phyloP scores from a whole-genome alignment of 2,888 invertebrate species.

The Tetramorium bicarinatum region DNA sequence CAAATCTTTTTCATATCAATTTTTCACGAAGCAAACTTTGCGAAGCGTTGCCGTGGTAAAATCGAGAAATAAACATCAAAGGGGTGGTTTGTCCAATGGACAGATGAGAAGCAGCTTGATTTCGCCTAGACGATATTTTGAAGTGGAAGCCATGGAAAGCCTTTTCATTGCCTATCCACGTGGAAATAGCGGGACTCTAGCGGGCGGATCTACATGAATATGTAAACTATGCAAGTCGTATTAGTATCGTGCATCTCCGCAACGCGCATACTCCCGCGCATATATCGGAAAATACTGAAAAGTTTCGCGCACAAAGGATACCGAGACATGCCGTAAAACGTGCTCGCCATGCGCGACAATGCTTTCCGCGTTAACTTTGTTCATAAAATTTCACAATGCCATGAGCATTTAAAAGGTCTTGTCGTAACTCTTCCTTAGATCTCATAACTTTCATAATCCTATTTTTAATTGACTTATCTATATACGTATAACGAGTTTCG shows the following conservation, averaged over 20 bases:
- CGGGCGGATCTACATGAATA: constrained; percentile 41
- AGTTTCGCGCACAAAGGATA: constrained; percentile 45
- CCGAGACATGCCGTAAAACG: constrained; percentile 44
- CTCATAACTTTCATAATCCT: background rate
- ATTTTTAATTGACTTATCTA: background rate
- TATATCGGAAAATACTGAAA: constrained; percentile 48
- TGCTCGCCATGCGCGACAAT: constrained; percentile 10
- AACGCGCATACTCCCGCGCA: constrained; percentile 6
- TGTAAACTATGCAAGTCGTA: constrained; percentile 34
- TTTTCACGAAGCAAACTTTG: background rate
- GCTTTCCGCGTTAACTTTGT: constrained; percentile 31
- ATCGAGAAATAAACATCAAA: background rate
- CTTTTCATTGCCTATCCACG: constrained; percentile 29
- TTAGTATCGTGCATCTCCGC: constrained; percentile 32
- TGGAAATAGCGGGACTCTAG: constrained; percentile 20
- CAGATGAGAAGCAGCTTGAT: constrained; percentile 10
- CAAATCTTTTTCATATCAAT: background rate
- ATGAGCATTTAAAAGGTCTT: constrained; percentile 18
- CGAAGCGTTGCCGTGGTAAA: background rate
- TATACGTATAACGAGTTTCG: background rate
- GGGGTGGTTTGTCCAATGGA: background rate
- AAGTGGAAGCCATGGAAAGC: constrained; percentile 1
- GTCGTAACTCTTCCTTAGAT: constrained; percentile 11
- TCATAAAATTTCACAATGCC: constrained; percentile 38
- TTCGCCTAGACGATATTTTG: constrained; percentile 24